Evolutionary conservation across 2,797 vertebrate genomes (phyloP), one percentile per base, ranked within the genome.

Genomic region (Tragopan temminckii): DNA sequence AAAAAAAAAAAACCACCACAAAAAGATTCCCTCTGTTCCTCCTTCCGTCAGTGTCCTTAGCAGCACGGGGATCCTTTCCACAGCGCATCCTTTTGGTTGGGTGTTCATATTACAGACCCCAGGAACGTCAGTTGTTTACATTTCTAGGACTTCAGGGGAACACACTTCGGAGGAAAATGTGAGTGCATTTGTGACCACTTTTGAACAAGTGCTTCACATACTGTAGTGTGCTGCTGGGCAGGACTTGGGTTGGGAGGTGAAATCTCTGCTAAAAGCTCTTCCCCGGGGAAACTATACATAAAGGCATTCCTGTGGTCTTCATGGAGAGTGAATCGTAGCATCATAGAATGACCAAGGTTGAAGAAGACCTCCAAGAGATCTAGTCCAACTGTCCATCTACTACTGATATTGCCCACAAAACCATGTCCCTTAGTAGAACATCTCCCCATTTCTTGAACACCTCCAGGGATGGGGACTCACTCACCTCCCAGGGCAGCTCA

Each of bases 81-180:
- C 4, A 40, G 42, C 53, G 52, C 20, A 78, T 53, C n/a, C 45
- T 74, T 27, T 45, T 89, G 72, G 70, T 33, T 83, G 52, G n/a
- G 4, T 24, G 6, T 55, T 80, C 72, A 21, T 24, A 71, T 74
- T 86, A 27, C 27, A 83, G 59, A 4, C 33, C 7, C 1, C 11
- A 61, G 9, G 15, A 31, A 33, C 71, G 31, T 14, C 68, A 85
- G 53, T 48, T 38, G 59, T 71, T 36, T 71, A 25, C 12, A 46
- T n/a, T 85, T 78, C 74, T 83, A 58, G 42, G 72, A 63, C 36
- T 13, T 24, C 38, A 46, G 45, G 31, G 48, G 90, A 93, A 72
- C 7, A 4, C 5, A 63, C 9, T 1, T 3, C 29, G 10, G n/a
- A 43, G 71, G 80, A 91, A 90, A 83, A 85, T 16, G 1, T 31